Conservation (phyloP, 2,113 vertebrate species). For the Nanorana parkeri region DNA sequence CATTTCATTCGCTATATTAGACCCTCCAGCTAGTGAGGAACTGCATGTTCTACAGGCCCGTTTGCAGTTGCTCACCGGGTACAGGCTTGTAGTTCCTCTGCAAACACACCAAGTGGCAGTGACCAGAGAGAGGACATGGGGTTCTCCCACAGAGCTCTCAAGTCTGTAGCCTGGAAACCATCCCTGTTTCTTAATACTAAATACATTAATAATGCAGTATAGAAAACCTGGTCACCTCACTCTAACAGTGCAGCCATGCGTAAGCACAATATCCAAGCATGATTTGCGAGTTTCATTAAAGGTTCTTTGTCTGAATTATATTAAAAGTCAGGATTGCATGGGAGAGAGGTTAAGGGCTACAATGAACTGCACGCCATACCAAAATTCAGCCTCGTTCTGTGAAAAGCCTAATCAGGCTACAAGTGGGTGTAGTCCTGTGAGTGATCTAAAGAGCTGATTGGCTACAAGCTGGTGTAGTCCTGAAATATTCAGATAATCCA, state of each 20-base stretch:
- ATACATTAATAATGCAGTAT: slow-evolving; percentile 28
- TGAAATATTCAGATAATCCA: too few relatives aligned
- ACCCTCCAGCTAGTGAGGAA: too few relatives aligned
- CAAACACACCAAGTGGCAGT: not conserved
- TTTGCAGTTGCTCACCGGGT: too few relatives aligned
- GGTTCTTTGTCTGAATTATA: not conserved
- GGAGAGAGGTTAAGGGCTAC: too few relatives aligned
- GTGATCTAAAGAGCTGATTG: not conserved
- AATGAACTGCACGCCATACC: too few relatives aligned
- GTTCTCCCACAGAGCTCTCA: not conserved
- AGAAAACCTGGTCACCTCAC: slow-evolving; percentile 21
- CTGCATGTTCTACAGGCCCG: too few relatives aligned
- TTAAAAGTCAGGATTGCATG: not conserved
- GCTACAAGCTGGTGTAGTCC: not conserved
- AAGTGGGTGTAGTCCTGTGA: not conserved
- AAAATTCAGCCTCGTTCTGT: not conserved
- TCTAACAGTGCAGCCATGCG: not conserved
- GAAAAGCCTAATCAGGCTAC: not conserved
- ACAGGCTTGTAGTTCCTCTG: not conserved
- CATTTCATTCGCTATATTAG: too few relatives aligned
- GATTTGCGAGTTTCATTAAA: slow-evolving; percentile 40
- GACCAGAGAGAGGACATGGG: too few relatives aligned
- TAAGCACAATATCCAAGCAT: slow-evolving; percentile 3
- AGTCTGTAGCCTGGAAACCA: not conserved
- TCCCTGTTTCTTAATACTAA: not conserved